Evolutionary conservation across 2,113 vertebrate species (phyloP).

Genomic region (Campylorhamphus procurvoides): DNA sequence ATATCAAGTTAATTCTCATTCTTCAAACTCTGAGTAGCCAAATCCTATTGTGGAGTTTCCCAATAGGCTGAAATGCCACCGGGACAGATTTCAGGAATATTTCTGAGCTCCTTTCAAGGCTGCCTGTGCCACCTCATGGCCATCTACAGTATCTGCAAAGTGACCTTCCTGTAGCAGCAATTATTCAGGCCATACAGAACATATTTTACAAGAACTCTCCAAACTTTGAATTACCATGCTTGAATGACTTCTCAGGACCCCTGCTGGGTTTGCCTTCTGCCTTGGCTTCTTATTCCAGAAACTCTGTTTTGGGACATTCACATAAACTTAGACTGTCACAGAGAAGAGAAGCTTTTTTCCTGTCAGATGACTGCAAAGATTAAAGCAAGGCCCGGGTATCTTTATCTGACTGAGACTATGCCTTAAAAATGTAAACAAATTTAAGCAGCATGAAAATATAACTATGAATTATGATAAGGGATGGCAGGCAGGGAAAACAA

Average conservation of each 20-base stretch:
- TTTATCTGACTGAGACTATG: background rate
- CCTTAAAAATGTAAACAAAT: background rate
- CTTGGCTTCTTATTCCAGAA: conserved; percentile 51
- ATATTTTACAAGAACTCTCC: background rate
- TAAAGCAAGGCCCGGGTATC: background rate
- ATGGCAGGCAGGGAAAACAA: background rate
- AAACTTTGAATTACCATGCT: conserved; percentile 62
- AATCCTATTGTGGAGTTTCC: background rate
- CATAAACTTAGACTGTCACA: conserved; percentile 79
- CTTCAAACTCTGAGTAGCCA: background rate
- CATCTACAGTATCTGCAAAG: background rate
- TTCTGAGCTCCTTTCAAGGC: background rate
- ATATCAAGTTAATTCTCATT: background rate
- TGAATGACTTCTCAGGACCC: conserved; percentile 71
- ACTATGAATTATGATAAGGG: background rate
- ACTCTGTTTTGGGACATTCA: conserved; percentile 77
- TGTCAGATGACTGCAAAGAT: conserved; percentile 64
- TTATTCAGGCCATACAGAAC: background rate
- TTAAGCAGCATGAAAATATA: background rate
- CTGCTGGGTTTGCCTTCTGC: background rate
- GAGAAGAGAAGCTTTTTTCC: conserved; percentile 74
- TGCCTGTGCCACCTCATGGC: conserved; percentile 8
- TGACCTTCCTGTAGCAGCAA: background rate
- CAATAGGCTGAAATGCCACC: background rate
- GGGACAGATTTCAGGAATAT: background rate